These are phyloP conservation scores for Sebastes miniatus DNA, from an alignment of 2,797 vertebrate species.

Conservation along the genomic window DNA sequence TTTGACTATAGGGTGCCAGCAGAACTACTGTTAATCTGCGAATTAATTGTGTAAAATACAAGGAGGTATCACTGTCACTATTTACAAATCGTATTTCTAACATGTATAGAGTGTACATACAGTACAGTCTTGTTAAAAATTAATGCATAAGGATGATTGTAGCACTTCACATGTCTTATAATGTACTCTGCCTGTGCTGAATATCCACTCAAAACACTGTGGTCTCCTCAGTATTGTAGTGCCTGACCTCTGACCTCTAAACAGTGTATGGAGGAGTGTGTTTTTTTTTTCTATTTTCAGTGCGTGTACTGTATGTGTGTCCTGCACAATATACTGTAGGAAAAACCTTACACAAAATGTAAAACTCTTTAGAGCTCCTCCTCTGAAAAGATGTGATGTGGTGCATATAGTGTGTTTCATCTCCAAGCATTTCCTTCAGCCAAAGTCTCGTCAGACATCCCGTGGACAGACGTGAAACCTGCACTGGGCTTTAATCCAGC, in stretches of 20 bases:
- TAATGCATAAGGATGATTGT: slow-evolving; percentile 88
- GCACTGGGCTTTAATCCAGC: slow-evolving; percentile 83
- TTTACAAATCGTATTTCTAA: slow-evolving; percentile 87
- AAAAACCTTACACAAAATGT: slow-evolving; percentile 80
- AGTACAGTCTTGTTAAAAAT: slow-evolving; percentile 80
- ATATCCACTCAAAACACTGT: slow-evolving; percentile 90
- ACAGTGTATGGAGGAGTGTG: slow-evolving; percentile 83
- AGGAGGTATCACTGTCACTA: slow-evolving; percentile 77
- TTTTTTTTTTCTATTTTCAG: slow-evolving; percentile 76
- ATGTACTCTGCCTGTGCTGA: slow-evolving; percentile 87
- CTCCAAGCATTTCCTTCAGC: slow-evolving; percentile 86
- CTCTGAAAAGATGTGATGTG: slow-evolving; percentile 84
- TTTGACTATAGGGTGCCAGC: slow-evolving; percentile 83
- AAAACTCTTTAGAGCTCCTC: slow-evolving; percentile 82
- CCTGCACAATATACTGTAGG: slow-evolving; percentile 49
- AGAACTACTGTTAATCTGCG: slow-evolving; percentile 85
- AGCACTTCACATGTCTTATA: slow-evolving; percentile 87
- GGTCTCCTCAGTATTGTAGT: slow-evolving; percentile 91
- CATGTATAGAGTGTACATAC: slow-evolving; percentile 92
- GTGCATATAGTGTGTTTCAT: slow-evolving; percentile 82
- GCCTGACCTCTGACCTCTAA: slow-evolving; percentile 86
- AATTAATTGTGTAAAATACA: slow-evolving; percentile 80
- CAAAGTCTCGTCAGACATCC: slow-evolving; percentile 74
- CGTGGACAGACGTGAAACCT: slow-evolving; percentile 75
- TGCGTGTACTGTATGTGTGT: slow-evolving; percentile 36